phyloP scores from a whole-genome alignment of 2,113 vertebrate species.

The Pseudolaguvia tuberculata region DNA sequence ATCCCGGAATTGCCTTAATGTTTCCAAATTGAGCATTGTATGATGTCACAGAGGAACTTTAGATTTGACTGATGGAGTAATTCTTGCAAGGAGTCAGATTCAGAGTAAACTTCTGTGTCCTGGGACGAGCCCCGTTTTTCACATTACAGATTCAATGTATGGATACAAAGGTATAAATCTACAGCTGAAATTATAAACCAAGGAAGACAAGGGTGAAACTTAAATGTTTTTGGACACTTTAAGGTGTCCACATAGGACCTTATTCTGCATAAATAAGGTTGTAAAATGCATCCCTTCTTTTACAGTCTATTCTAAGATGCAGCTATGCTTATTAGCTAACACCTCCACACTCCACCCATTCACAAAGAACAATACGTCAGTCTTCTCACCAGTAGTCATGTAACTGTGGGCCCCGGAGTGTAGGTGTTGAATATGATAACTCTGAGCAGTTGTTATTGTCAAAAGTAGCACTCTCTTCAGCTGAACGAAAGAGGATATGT shows the following conservation, averaged over 20 bases:
- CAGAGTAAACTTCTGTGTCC: neutral
- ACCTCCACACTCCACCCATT: slow-evolving; percentile 23
- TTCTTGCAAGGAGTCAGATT: neutral
- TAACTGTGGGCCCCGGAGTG: slow-evolving; percentile 31
- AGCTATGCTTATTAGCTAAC: slow-evolving; percentile 24
- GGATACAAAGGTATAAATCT: neutral
- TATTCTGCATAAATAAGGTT: neutral
- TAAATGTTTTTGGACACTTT: neutral
- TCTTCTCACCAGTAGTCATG: slow-evolving; percentile 26
- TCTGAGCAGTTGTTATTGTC: slow-evolving; percentile 24
- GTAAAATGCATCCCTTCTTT: slow-evolving; percentile 9
- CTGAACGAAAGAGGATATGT: slow-evolving; percentile 3
- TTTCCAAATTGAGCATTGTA: too few relatives aligned
- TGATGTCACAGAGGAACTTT: neutral
- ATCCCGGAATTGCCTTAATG: too few relatives aligned
- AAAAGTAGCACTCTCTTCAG: slow-evolving; percentile 4
- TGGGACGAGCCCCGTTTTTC: neutral
- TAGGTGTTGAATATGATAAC: slow-evolving; percentile 32
- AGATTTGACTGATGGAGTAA: neutral
- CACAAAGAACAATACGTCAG: slow-evolving; percentile 36
- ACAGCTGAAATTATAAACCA: neutral
- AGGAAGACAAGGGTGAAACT: neutral
- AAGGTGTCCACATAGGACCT: neutral
- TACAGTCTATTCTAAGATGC: neutral
- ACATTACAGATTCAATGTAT: neutral